phyloP scores from a whole-genome alignment of 2,888 invertebrate genomes.

The Platycheirus rosarum region DNA sequence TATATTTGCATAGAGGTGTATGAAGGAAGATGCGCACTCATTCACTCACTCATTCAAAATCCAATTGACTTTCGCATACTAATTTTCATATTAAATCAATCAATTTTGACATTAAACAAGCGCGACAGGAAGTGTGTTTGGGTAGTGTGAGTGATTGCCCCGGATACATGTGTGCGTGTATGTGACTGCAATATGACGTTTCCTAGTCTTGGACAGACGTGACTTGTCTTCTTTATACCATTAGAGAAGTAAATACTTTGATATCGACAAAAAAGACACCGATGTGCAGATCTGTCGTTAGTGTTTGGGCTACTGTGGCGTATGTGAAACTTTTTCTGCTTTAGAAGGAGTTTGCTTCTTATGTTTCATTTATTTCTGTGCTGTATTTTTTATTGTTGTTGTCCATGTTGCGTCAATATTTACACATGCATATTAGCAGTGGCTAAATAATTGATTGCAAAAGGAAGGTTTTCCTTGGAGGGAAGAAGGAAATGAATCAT shows the following conservation, averaged over 20 bases:
- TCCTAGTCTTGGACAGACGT: conserved; percentile 44
- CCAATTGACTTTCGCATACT: not conserved
- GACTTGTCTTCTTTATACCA: conserved; percentile 54
- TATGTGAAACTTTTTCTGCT: conserved; percentile 33
- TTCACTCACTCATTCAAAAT: not conserved
- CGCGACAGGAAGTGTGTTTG: not conserved
- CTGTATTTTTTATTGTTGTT: not conserved
- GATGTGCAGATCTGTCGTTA: conserved; percentile 16
- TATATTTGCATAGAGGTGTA: too few species aligned
- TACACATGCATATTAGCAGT: not conserved
- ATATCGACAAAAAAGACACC: conserved; percentile 23
- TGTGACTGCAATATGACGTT: conserved; percentile 37
- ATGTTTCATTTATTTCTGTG: not conserved
- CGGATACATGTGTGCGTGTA: too few species aligned
- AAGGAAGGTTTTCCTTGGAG: not conserved
- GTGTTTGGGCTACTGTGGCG: conserved; percentile 30
- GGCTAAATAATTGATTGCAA: not conserved
- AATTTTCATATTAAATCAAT: conserved; percentile 72
- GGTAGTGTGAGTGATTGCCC: not conserved
- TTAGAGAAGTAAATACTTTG: conserved; percentile 36
- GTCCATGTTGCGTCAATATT: too few species aligned
- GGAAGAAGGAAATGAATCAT: too few species aligned
- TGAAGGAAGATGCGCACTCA: too few species aligned
- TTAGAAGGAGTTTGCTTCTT: too few species aligned
- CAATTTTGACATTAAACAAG: conserved; percentile 67